Conservation (phyloP, 2,888 invertebrate genomes). For the Aspidiotus rigidus region DNA sequence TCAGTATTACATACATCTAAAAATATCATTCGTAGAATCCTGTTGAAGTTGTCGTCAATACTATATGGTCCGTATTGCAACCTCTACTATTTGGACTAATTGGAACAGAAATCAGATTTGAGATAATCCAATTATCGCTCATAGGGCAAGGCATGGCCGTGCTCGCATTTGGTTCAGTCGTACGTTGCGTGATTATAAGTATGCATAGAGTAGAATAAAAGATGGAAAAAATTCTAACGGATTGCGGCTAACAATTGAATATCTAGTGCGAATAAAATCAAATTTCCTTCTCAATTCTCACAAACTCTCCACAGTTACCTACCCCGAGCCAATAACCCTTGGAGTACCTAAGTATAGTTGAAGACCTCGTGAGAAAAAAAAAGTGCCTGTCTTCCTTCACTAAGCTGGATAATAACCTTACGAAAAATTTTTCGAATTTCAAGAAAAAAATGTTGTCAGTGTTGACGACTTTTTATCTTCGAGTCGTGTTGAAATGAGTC, state of each 20-base stretch:
- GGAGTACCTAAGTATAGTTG: background rate
- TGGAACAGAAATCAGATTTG: constrained; percentile 56
- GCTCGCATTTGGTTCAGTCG: constrained; percentile 46
- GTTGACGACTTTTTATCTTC: no score
- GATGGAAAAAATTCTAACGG: no score
- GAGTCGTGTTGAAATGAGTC: no score
- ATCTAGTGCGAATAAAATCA: constrained; percentile 54
- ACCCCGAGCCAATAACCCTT: background rate
- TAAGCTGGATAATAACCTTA: no score
- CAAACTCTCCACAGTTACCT: no score
- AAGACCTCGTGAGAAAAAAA: background rate
- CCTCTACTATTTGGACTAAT: constrained; percentile 68
- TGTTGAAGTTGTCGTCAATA: constrained; percentile 42
- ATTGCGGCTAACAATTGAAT: constrained; percentile 49
- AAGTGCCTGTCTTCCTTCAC: no score
- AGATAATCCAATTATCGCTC: constrained; percentile 44
- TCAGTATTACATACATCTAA: background rate
- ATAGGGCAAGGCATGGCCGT: constrained; percentile 40
- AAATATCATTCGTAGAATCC: constrained; percentile 44
- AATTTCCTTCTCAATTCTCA: background rate
- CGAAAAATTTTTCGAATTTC: no score
- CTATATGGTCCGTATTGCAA: constrained; percentile 60
- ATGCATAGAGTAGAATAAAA: constrained; percentile 46
- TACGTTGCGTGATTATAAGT: constrained; percentile 46
- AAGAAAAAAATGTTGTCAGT: no score